Conservation (phyloP, 1,140 invertebrate species). For the Formica selysi region DNA sequence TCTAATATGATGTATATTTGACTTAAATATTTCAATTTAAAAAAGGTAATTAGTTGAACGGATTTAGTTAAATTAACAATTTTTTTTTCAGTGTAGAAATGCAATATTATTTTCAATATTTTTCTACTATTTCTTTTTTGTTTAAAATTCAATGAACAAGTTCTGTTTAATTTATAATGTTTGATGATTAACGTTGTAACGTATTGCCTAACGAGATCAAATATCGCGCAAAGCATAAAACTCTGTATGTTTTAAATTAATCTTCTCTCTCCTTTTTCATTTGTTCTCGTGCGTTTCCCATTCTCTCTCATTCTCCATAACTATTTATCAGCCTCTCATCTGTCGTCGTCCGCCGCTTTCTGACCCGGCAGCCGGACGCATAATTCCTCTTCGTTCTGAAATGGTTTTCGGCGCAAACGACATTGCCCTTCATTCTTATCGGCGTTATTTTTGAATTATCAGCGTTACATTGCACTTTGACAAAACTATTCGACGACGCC, state of each 20-base stretch:
- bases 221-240: constrained; percentile 14
- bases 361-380: constrained; percentile 44
- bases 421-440: constrained; percentile 18
- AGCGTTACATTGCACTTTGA: constrained; percentile 61
- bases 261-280: background rate
- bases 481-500: constrained; percentile 35
- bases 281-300: background rate
- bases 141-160: background rate
- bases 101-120: background rate
- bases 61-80: no score
- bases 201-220: constrained; percentile 9
- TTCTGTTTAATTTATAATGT: background rate
- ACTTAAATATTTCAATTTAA: no score
- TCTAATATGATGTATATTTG: no score
- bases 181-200: constrained; percentile 17
- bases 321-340: constrained; percentile 49
- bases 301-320: constrained; percentile 32
- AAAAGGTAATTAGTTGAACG: no score
- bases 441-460: constrained; percentile 70
- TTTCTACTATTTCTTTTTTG: background rate
- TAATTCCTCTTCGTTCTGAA: constrained; percentile 68
- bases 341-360: constrained; percentile 30
- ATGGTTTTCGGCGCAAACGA: constrained; percentile 64
- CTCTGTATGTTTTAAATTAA: constrained; percentile 23
- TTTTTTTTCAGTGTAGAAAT: background rate